A percentile compares a stretch with the other conserved stretches of the same genome.
phyloP scores from a whole-genome alignment of 2,888 invertebrate species.

The Calephelis perditalis region DNA sequence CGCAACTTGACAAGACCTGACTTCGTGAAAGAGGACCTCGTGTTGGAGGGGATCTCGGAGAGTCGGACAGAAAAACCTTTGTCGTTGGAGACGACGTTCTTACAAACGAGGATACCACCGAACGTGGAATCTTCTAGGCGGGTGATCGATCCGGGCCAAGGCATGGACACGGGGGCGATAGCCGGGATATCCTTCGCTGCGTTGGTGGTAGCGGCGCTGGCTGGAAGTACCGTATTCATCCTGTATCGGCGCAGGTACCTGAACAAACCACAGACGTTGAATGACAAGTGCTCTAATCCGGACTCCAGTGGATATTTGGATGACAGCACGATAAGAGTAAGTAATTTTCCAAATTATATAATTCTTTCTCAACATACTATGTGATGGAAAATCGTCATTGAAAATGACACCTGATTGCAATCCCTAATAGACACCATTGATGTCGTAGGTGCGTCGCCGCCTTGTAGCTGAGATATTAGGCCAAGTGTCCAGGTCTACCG shows the following conservation, averaged over 20 bases:
- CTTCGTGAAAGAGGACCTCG: conserved; percentile 52
- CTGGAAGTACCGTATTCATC: conserved; percentile 82
- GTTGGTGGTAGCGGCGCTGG: conserved; percentile 79
- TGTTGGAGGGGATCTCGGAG: conserved; percentile 49
- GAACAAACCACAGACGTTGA: conserved; percentile 90
- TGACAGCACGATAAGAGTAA: conserved; percentile 90
- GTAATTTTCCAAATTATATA: conserved; percentile 31
- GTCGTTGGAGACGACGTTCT: conserved; percentile 61
- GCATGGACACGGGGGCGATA: conserved; percentile 80
- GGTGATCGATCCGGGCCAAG: conserved; percentile 50
- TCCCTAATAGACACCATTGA: too few species aligned
- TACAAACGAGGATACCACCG: conserved; percentile 63
- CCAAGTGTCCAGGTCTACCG: too few species aligned
- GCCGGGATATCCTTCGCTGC: conserved; percentile 84
- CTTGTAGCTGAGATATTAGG: too few species aligned
- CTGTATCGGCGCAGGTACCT: conserved; percentile 84
- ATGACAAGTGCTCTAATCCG: conserved; percentile 89
- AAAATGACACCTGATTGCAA: too few species aligned
- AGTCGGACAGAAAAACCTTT: conserved; percentile 66
- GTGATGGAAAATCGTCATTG: too few species aligned
- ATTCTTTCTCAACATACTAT: too few species aligned
- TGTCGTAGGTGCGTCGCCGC: too few species aligned
- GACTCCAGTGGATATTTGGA: conserved; percentile 93
- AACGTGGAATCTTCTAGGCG: conserved; percentile 63
- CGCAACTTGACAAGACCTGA: conserved; percentile 58